Evolutionary conservation across 1,140 invertebrate species (phyloP).

Genomic region (Drosophila fuyamai): DNA sequence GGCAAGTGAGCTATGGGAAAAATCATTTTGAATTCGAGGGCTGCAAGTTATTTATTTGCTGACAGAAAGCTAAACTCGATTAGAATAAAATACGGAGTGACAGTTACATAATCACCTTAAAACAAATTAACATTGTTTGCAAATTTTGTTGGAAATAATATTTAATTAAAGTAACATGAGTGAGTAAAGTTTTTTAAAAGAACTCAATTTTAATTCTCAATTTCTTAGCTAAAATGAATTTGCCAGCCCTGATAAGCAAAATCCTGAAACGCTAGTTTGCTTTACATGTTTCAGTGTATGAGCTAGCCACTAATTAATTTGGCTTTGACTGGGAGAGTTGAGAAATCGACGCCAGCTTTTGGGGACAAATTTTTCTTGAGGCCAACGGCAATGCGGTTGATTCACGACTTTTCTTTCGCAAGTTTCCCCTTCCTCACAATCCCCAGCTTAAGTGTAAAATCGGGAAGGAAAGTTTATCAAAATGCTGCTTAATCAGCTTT

Average conservation of each 20-base stretch:
- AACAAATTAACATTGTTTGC: too few species aligned
- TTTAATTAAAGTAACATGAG: too few species aligned
- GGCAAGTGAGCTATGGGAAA: constrained; percentile 24
- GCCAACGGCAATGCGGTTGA: constrained; percentile 52
- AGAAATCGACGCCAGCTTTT: constrained; percentile 54
- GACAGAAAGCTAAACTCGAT: neutral
- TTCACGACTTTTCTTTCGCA: constrained; percentile 24
- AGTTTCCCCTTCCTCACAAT: neutral
- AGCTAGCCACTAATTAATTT: constrained; percentile 65
- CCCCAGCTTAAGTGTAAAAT: constrained; percentile 38
- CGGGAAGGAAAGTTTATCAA: constrained; percentile 42
- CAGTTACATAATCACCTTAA: too few species aligned
- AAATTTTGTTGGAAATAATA: neutral
- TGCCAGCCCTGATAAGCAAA: constrained; percentile 26
- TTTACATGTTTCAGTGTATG: constrained; percentile 17
- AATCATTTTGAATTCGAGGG: constrained; percentile 36
- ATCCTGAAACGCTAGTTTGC: constrained; percentile 26
- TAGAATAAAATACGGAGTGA: too few species aligned
- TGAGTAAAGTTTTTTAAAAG: too few species aligned
- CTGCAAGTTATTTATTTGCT: constrained; percentile 2
- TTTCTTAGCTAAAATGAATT: constrained; percentile 8
- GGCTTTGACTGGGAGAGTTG: constrained; percentile 57
- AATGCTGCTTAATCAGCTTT: constrained; percentile 75
- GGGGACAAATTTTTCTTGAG: constrained; percentile 29
- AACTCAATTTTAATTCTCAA: neutral